These are phyloP conservation scores for Calyptommatus sinebrachiatus DNA, from an alignment of 2,113 vertebrate species.

Conservation along the genomic window DNA sequence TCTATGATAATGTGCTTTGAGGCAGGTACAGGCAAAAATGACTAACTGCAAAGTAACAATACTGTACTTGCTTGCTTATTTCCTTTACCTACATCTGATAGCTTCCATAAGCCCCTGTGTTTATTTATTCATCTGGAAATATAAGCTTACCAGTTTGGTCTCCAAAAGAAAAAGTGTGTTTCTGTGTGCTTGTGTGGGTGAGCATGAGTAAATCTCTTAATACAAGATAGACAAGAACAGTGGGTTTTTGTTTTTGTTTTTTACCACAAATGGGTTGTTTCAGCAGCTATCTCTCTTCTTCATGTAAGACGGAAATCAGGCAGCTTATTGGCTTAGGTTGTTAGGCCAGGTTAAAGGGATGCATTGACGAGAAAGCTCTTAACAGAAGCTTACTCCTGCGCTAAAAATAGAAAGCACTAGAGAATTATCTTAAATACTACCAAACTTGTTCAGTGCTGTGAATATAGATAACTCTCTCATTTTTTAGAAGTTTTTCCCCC, in stretches of 20 bases:
- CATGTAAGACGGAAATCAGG: slow-evolving; percentile 74
- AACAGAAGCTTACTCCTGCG: slow-evolving; percentile 85
- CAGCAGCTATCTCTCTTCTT: slow-evolving; percentile 75
- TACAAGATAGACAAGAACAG: slow-evolving; percentile 62
- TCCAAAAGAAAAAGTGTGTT: slow-evolving; percentile 41
- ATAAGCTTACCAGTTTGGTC: slow-evolving; percentile 67
- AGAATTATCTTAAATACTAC: slow-evolving; percentile 84
- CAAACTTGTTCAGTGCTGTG: slow-evolving; percentile 77
- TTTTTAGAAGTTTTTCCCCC: slow-evolving; percentile 75
- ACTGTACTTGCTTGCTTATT: slow-evolving; percentile 49
- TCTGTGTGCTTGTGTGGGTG: no score
- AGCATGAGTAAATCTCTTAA: slow-evolving; percentile 58
- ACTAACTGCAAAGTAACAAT: slow-evolving; percentile 51
- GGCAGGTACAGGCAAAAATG: slow-evolving; percentile 7
- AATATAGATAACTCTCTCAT: slow-evolving; percentile 82
- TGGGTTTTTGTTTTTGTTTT: no score
- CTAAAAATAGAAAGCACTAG: slow-evolving; percentile 92
- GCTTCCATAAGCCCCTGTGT: slow-evolving; percentile 63
- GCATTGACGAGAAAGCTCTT: slow-evolving; percentile 85
- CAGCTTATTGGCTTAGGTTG: slow-evolving; percentile 94
- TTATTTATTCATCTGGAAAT: slow-evolving; percentile 57
- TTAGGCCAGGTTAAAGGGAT: slow-evolving; percentile 91
- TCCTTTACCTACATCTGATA: slow-evolving; percentile 41
- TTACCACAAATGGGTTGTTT: slow-evolving; percentile 73
- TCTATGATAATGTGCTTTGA: no score